Evolutionary conservation across 2,888 invertebrate species (phyloP).

Genomic region (Lacanobia wlatinum): DNA sequence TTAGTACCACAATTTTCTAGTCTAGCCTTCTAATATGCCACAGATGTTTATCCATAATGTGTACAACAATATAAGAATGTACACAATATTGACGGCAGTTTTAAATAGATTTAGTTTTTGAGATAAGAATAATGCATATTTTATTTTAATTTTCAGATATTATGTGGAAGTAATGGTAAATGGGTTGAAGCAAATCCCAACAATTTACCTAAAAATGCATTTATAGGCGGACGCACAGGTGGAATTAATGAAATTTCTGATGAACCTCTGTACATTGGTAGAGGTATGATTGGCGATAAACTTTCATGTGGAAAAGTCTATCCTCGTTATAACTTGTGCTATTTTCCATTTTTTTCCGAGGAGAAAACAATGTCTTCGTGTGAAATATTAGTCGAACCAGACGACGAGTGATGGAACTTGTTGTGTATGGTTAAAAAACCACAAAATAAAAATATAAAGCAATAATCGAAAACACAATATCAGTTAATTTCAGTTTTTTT

Average conservation of each 20-base stretch:
- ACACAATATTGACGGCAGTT: too few relatives aligned
- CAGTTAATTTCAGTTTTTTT: too few relatives aligned
- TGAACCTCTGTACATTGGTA: slow-evolving; percentile 91
- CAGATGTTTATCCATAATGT: too few relatives aligned
- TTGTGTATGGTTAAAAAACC: too few relatives aligned
- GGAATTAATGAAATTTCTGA: slow-evolving; percentile 73
- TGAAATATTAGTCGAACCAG: slow-evolving; percentile 71
- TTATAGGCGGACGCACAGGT: slow-evolving; percentile 90
- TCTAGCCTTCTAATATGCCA: too few relatives aligned
- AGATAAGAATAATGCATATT: too few relatives aligned
- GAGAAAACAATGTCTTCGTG: slow-evolving; percentile 65
- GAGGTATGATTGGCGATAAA: slow-evolving; percentile 93
- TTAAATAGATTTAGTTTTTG: too few relatives aligned
- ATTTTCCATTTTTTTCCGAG: slow-evolving; percentile 90
- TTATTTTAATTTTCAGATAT: slow-evolving; percentile 68
- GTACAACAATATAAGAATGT: too few relatives aligned
- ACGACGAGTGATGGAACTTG: slow-evolving; percentile 1
- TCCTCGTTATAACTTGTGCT: slow-evolving; percentile 92
- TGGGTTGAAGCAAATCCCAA: slow-evolving; percentile 90
- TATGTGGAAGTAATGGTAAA: slow-evolving; percentile 75
- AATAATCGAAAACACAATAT: too few relatives aligned
- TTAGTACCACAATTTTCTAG: too few relatives aligned
- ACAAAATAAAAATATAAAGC: too few relatives aligned
- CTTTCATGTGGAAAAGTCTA: slow-evolving; percentile 94
- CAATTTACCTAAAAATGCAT: slow-evolving; percentile 92